phyloP scores from a whole-genome alignment of 2,888 invertebrate species.

The Stramonita haemastoma region DNA sequence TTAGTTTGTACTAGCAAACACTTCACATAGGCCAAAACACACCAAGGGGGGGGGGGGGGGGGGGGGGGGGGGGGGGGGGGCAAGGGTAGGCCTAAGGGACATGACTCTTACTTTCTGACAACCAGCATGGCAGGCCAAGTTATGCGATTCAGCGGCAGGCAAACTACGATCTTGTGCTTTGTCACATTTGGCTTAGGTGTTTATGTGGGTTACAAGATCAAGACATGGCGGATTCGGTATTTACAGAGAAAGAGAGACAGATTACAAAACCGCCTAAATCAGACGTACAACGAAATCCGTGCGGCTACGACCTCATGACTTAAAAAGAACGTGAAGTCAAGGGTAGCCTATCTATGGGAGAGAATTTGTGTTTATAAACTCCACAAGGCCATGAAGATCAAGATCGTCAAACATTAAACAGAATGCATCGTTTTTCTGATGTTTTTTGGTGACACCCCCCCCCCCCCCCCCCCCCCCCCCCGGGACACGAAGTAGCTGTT shows the following conservation, averaged over 20 bases:
- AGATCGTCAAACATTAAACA: too few species aligned
- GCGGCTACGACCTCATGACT: slow-evolving; percentile 22
- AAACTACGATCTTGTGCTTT: slow-evolving; percentile 40
- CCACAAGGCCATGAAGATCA: too few species aligned
- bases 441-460: too few species aligned
- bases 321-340: too few species aligned
- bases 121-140: slow-evolving; percentile 13
- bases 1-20: not conserved
- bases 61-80: too few species aligned
- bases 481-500: too few species aligned
- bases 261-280: slow-evolving; percentile 30
- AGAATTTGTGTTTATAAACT: too few species aligned
- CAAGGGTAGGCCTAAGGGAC: not conserved
- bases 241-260: slow-evolving; percentile 61
- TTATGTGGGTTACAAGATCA: slow-evolving; percentile 61
- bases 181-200: slow-evolving; percentile 60
- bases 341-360: too few species aligned
- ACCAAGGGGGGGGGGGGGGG: too few species aligned
- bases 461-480: too few species aligned
- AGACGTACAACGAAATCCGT: slow-evolving; percentile 38
- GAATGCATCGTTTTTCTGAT: too few species aligned
- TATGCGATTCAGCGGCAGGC: slow-evolving; percentile 8
- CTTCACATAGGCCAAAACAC: too few species aligned
- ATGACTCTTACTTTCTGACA: not conserved
- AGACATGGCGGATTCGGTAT: slow-evolving; percentile 57